Conservation (phyloP, 2,888 invertebrate species). For the Zygogramma bicolorata region DNA sequence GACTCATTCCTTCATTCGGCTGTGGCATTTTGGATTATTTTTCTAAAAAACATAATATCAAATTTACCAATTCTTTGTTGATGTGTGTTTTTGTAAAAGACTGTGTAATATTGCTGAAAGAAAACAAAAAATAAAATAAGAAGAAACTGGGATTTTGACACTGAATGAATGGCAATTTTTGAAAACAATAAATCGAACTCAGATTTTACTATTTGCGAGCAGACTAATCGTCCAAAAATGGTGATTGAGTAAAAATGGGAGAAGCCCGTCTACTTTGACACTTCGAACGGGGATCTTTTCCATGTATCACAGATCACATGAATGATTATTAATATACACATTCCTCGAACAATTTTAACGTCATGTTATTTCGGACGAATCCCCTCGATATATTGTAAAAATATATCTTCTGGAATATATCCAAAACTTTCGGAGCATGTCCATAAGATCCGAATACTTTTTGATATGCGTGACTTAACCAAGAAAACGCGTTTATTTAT, state of each 20-base stretch:
- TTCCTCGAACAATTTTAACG: slow-evolving; percentile 5
- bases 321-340: neutral
- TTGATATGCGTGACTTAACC: slow-evolving; percentile 1
- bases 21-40: slow-evolving; percentile 45
- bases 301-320: neutral
- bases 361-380: slow-evolving; percentile 24
- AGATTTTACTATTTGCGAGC: neutral
- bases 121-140: no score
- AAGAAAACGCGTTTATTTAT: slow-evolving; percentile 13
- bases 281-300: neutral
- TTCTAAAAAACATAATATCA: slow-evolving; percentile 28
- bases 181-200: neutral
- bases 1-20: slow-evolving; percentile 49
- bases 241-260: no score
- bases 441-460: neutral
- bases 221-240: neutral
- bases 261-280: no score
- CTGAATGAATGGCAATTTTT: neutral
- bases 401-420: slow-evolving; percentile 22
- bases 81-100: no score
- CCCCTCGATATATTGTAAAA: slow-evolving; percentile 19
- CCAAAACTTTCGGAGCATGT: slow-evolving; percentile 22
- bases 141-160: no score
- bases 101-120: no score
- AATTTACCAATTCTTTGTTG: neutral